A percentile compares a stretch with the other conserved stretches of the same genome.
Conservation (phyloP, 2,888 invertebrate genomes). For the Amphipoea lucens region DNA sequence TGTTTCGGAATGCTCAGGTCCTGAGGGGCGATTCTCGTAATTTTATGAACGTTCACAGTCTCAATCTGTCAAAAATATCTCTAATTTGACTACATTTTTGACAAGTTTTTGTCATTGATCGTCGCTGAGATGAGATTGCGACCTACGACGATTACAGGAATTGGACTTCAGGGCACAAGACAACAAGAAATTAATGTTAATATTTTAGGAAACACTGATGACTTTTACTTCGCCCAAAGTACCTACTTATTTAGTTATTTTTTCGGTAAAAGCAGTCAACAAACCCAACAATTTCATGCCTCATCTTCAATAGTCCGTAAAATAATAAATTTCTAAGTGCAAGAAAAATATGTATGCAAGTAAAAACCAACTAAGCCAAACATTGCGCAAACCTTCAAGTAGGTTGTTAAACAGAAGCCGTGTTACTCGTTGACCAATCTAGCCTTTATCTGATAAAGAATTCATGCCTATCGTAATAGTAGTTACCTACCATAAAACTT, state of each 20-base stretch:
- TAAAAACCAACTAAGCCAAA: constrained; percentile 17
- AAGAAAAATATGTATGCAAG: constrained; percentile 33
- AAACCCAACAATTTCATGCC: constrained; percentile 24
- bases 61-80: too few relatives aligned
- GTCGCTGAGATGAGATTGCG: too few relatives aligned
- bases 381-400: constrained; percentile 53
- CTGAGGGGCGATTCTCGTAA: neutral
- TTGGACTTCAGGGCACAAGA: neutral
- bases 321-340: constrained; percentile 20
- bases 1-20: neutral
- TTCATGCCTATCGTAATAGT: constrained; percentile 41
- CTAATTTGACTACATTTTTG: too few relatives aligned
- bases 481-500: constrained; percentile 4
- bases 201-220: neutral
- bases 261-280: neutral
- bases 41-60: neutral
- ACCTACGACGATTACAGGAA: too few relatives aligned
- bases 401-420: constrained; percentile 53
- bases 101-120: too few relatives aligned
- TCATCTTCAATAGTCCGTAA: constrained; percentile 17
- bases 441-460: constrained; percentile 57
- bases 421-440: constrained; percentile 55
- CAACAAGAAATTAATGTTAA: neutral
- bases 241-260: neutral
- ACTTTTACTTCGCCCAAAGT: neutral